Base-by-base conservation (phyloP, 1,140 invertebrate genomes). In the Drosophila elegans region DNA sequence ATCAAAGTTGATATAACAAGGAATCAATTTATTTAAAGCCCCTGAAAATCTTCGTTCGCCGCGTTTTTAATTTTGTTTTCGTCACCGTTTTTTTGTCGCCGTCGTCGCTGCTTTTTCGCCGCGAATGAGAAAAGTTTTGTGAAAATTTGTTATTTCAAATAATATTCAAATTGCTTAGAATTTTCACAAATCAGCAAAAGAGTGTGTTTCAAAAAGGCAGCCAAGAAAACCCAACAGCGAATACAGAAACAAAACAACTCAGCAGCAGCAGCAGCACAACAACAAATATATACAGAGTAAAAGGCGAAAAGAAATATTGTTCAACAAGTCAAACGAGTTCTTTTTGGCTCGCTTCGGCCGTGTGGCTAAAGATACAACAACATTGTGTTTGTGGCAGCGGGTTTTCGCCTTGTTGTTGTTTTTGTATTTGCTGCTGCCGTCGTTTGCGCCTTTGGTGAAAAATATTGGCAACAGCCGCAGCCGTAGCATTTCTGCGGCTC, bases 311-410 rank as follows among this genome's bases (percentile, higher is more conserved):
- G 85, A 89, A 89, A 89, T 89, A 89, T 90, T 90, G 78, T 90
- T 90, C 86, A 90, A 90, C 85, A 90, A 90, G 85, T 90, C 85
- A 90, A 89, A 90, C 85, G 85, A 90, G 85, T 90, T 90, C 85
- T 90, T 88, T 76, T 90, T 85, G 86, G 81, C 83, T 88, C 78
- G 85, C 85, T 89, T 85, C 83, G 81, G 85, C 85, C 86, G 85
- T 84, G 84, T 81, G 81, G 80, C 81, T 60, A 84, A 77, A 59
- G 62, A 51, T 55, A 78, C 57, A 73, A 46, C 69, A 72, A 66
- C 59, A 72, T 62, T 80, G 71, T 80, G 66, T 63, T 83, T 60
- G 71, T 75, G 76, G 83, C 76, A 78, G 82, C 63, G 75, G 82
- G 73, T 74, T 60, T 62, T 75, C 80, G 71, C 66, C 62, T 55